phyloP scores from a whole-genome alignment of 2,797 vertebrate species.

The Rhinophrynus dorsalis region DNA sequence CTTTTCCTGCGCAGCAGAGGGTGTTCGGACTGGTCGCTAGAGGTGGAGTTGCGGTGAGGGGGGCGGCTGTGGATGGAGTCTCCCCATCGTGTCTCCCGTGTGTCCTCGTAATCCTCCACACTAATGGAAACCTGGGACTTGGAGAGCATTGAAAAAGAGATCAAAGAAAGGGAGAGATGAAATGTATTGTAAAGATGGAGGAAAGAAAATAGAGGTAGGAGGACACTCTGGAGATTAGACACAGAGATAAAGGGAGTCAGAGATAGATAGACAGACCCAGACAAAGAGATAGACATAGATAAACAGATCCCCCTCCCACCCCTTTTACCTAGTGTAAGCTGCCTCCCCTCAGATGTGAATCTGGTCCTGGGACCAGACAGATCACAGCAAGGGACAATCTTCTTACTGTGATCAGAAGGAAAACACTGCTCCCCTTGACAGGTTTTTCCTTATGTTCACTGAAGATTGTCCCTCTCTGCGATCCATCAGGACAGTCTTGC shows the following conservation, averaged over 20 bases:
- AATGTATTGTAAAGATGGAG: not conserved
- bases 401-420: too few species aligned
- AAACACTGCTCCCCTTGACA: too few species aligned
- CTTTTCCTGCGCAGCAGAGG: constrained; percentile 81
- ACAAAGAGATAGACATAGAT: too few species aligned
- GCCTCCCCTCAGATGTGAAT: too few species aligned
- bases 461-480: too few species aligned
- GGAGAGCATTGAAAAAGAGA: not conserved
- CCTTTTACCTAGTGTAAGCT: too few species aligned
- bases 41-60: constrained; percentile 78
- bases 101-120: constrained; percentile 81
- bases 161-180: not conserved
- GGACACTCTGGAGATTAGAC: not conserved
- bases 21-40: constrained; percentile 75
- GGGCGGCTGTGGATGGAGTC: constrained; percentile 72
- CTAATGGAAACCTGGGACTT: constrained; percentile 83
- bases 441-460: too few species aligned
- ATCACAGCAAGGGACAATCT: too few species aligned
- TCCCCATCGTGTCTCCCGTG: constrained; percentile 67
- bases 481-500: too few species aligned
- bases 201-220: too few species aligned
- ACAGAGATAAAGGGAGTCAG: not conserved
- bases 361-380: too few species aligned
- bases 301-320: too few species aligned
- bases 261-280: not conserved